Base-by-base conservation (phyloP, 2,113 vertebrate species). In the Trachemys scripta region DNA sequence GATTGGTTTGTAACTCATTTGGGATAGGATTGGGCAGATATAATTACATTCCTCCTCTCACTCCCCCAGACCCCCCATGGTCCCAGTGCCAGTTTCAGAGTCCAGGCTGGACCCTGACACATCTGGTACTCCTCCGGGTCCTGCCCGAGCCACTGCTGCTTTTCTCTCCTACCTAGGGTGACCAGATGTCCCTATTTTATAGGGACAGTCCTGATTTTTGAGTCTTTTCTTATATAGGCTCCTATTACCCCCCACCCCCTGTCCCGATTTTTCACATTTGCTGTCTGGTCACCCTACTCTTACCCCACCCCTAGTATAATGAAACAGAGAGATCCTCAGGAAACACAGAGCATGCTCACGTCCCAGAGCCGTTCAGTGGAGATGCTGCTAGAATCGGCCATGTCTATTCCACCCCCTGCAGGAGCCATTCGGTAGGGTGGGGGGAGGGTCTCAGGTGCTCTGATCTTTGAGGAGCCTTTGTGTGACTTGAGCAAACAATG, bases 361-460 rank as follows among this genome's bases (percentile, higher is more conserved):
- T 69, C 84, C 25, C 10, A 91, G 72, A 29, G 83, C 82, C 38
- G 47, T 83, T 96, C 92, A 92, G 90, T 53, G 90, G 84, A 95
- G 93, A 97, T 87, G 53, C 86, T 97, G 79, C 79, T 92, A 95
- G 93, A 76, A 93, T 83, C 87, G 85, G 87, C 94, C 85, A 27
- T 82, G 79, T 54, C 27, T 93, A 79, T 88, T 57, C 88, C 83
- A 72, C 79, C 47, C 22, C 22, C 69, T 24, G 3, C 10, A 45
- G 42, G 75, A 45, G 22, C 11, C 75, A 27, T 88, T 92, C 38
- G 0, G 24, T 47, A 93, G 95, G 45, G 80, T 78, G 90, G 82
- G 78, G 81, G 75, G 49, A 2, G 24, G 35, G 38, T 38, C 72
- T 25, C 54, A 50, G 19, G n/a, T 50, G 31, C 47, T 84, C 17